Evolutionary conservation across 1,140 invertebrate genomes (phyloP), one percentile per base, ranked within the genome.

Genomic region (Aphelenchoides fujianensis): DNA sequence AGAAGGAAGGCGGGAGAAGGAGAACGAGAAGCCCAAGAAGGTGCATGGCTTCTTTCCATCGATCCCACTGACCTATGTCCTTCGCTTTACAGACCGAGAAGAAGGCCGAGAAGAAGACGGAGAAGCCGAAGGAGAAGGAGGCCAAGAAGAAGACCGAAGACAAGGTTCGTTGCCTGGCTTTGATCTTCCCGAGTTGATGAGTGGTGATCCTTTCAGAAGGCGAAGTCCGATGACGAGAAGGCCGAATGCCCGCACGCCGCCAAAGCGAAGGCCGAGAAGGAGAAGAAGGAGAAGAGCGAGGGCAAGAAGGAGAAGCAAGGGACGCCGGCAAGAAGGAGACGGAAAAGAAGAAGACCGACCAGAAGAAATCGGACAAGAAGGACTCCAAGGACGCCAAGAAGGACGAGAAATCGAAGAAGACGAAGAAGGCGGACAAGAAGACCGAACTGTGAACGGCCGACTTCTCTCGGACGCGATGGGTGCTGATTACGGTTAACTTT

Each of bases 221-320:
- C 73, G 36, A 62, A 78, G 32, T 53, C 32, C 12, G 68, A 79
- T 34, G 62, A 52, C n/a, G 55, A 68, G 32, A 71, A 76, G 53
- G n/a, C n/a, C n/a, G 67, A 41, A 71, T 53, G 69, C 3, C 35
- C n/a, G 27, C 66, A 70, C 34, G 69, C 69, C 7, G n/a, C 37
- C 9, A 34, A 53, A 41, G 69, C 69, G 28, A 36, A 19, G 27
- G 69, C 16, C 2, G 37, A 75, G 35, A 37, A 75, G 12, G 64
- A 59, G 27, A 54, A 77, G 68, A 74, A 54, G 23, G 55, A 76
- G 52, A 68, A 57, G 23, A 67, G 59, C 37, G 53, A 74, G 52
- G 76, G 75, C 23, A 62, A 69, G 59, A 74, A 70, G 68, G 61
- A 62, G 27, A 57, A 66, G 41, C 19, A 59, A 54, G 69, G 62